A percentile compares a stretch with the other conserved stretches of the same genome.
phyloP scores from a whole-genome alignment of 2,888 invertebrate genomes.

The Myathropa florea region DNA sequence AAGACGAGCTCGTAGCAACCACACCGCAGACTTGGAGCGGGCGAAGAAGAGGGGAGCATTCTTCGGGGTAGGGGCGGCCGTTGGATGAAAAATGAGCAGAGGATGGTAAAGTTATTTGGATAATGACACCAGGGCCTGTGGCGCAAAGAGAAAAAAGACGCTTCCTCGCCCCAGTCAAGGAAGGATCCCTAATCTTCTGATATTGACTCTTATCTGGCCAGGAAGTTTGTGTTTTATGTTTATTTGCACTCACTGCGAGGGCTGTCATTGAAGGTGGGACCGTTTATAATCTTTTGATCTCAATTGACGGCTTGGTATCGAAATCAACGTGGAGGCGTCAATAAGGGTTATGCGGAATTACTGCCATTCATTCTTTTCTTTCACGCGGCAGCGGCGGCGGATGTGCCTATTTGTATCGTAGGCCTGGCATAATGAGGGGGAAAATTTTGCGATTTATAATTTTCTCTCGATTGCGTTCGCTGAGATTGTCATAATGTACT shows the following conservation, averaged over 20 bases:
- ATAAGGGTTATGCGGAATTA: conserved; percentile 27
- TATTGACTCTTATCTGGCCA: conserved; percentile 57
- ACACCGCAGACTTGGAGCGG: conserved; percentile 8
- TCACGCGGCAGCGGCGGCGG: neutral
- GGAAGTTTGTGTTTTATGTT: conserved; percentile 44
- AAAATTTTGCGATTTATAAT: conserved; percentile 42
- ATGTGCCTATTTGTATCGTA: neutral
- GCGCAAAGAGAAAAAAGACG: conserved; percentile 17
- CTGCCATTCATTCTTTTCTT: neutral
- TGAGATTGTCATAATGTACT: conserved; percentile 24
- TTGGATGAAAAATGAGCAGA: conserved; percentile 60
- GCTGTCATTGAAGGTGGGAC: neutral
- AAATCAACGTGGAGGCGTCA: conserved; percentile 26
- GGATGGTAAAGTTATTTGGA: conserved; percentile 60
- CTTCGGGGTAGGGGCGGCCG: neutral
- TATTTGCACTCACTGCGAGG: neutral
- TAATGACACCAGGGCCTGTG: conserved; percentile 59
- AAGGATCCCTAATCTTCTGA: conserved; percentile 35
- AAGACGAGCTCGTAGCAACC: conserved; percentile 8
- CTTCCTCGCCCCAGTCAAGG: neutral
- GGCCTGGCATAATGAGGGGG: neutral
- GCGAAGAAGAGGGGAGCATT: neutral
- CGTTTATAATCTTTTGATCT: conserved; percentile 7
- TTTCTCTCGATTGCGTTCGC: conserved; percentile 31
- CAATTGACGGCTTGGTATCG: conserved; percentile 40